phyloP scores from a whole-genome alignment of 2,797 vertebrate genomes.

The Lophotriccus pileatus region DNA sequence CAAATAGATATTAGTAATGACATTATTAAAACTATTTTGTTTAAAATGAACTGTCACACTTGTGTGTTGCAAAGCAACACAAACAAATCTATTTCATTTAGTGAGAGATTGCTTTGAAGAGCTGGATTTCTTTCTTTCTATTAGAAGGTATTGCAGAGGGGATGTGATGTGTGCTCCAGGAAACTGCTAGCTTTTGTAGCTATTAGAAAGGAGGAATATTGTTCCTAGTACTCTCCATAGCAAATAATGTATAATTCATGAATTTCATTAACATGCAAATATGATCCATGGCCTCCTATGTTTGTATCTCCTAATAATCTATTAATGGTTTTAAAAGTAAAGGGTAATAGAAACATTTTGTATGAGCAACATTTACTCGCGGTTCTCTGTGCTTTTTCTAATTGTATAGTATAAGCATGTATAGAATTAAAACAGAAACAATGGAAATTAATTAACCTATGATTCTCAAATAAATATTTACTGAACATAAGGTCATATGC shows the following conservation, averaged over 20 bases:
- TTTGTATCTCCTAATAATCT: constrained; percentile 76
- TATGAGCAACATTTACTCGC: constrained; percentile 51
- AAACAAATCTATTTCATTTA: constrained; percentile 70
- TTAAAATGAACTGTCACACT: constrained; percentile 71
- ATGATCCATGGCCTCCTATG: constrained; percentile 72
- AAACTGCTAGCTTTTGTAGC: constrained; percentile 68
- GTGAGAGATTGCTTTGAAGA: constrained; percentile 53
- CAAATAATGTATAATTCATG: constrained; percentile 78
- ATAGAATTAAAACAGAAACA: constrained; percentile 37
- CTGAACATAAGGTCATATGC: background rate
- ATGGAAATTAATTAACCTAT: constrained; percentile 8
- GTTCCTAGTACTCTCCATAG: constrained; percentile 63
- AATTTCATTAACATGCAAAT: constrained; percentile 78
- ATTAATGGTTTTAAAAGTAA: constrained; percentile 75
- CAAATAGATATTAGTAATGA: constrained; percentile 72
- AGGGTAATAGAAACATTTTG: constrained; percentile 71
- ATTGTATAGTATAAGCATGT: background rate
- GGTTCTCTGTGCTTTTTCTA: constrained; percentile 15
- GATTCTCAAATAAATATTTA: constrained; percentile 43
- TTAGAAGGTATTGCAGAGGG: constrained; percentile 50
- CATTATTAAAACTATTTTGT: constrained; percentile 74
- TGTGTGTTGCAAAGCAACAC: constrained; percentile 56
- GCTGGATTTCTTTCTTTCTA: constrained; percentile 45
- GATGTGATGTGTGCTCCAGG: constrained; percentile 63
- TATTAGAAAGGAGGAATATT: constrained; percentile 69